Evolutionary conservation across 2,888 invertebrate genomes (phyloP).

Genomic region (Trachelus stipa): DNA sequence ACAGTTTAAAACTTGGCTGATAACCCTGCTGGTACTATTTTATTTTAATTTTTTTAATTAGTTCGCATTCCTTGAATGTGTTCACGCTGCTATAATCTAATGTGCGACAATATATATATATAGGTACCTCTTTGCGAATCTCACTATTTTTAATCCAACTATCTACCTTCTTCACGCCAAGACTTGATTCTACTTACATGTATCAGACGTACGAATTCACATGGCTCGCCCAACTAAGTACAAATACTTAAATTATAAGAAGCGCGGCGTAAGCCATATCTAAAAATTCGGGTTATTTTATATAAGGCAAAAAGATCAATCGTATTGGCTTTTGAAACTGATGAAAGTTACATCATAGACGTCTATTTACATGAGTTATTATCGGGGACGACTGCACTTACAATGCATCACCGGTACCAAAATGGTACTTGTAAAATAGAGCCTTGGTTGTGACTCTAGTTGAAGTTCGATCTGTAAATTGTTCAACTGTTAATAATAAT

Average conservation of each 20-base stretch:
- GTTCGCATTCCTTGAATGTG: neutral
- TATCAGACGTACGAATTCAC: conserved; percentile 3
- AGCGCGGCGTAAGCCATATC: neutral
- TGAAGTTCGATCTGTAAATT: neutral
- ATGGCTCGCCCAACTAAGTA: conserved; percentile 12
- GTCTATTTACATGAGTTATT: neutral
- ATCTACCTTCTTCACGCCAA: neutral
- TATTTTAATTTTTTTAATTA: neutral
- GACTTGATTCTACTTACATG: neutral
- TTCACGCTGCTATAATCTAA: neutral
- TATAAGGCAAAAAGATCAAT: neutral
- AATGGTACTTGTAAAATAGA: neutral
- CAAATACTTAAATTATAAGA: conserved; percentile 9
- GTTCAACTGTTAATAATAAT: neutral
- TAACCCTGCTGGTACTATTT: neutral
- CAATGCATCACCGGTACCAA: neutral
- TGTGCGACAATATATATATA: neutral
- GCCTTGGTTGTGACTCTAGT: neutral
- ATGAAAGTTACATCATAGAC: neutral
- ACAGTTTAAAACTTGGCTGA: neutral
- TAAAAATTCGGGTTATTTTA: neutral
- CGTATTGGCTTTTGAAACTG: neutral
- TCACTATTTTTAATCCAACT: neutral
- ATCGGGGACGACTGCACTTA: neutral
- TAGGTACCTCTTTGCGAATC: neutral